Base-by-base conservation (phyloP, 1,140 invertebrate genomes). In the Rhysida immarginata region DNA sequence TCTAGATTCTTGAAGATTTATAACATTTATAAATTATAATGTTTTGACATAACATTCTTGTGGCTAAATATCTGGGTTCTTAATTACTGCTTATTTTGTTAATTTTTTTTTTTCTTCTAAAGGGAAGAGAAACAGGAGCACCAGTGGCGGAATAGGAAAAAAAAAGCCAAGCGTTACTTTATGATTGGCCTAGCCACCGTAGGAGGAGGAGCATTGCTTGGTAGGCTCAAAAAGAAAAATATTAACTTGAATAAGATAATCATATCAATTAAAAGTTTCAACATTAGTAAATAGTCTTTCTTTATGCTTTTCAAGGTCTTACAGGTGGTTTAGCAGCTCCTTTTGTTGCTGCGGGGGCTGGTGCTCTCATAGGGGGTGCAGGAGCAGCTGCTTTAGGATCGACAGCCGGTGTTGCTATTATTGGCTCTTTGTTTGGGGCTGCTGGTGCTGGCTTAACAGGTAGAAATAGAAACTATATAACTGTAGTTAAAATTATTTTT, bases 241-340 rank as follows among this genome's bases (percentile, higher is more conserved):
- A 20, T n/a, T 26, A 21, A 27, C 29, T 24, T n/a, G 42, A 23
- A 42, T 11, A 41, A n/a, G n/a, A n/a, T n/a, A n/a, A n/a, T n/a
- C n/a, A n/a, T n/a, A n/a, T n/a, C n/a, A n/a, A n/a, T n/a, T n/a
- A n/a, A n/a, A n/a, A n/a, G n/a, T n/a, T n/a, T n/a, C n/a, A n/a
- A n/a, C n/a, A n/a, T n/a, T n/a, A n/a, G n/a, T n/a, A n/a, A n/a
- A n/a, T n/a, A n/a, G n/a, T n/a, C n/a, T n/a, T n/a, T n/a, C n/a
- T n/a, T n/a, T n/a, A n/a, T n/a, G n/a, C n/a, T n/a, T 46, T 46
- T 55, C 18, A 46, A 71, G 72, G 73, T 41, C 68, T 82, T 29
- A 82, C 80, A 13, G 78, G 78, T 49, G 81, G 81, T 20, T 67
- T 83, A 20, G 81, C 80, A 24, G 81, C 81, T 20, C 81, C 81